Percentiles rank a stretch among this genome's conserved stretches.
These are phyloP conservation scores for Myotis findleyi DNA, from an alignment of 2,797 vertebrate species.

Conservation along the genomic window DNA sequence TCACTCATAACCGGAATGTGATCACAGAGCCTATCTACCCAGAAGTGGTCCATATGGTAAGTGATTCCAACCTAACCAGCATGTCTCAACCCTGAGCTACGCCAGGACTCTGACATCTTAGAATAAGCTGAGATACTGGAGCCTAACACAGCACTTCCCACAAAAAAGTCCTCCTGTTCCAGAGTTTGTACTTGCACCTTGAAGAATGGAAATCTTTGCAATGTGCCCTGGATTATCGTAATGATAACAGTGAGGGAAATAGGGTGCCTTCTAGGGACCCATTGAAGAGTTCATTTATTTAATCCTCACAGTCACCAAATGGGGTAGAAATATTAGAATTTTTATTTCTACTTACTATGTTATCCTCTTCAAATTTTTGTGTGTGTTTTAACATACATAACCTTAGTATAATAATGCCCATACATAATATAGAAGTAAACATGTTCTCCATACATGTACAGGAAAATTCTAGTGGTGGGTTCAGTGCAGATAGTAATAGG, in stretches of 20 bases:
- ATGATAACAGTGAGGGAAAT: neutral
- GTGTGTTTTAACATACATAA: neutral
- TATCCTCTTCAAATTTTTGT: neutral
- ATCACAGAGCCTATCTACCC: slow-evolving; percentile 98
- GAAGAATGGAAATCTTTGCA: neutral
- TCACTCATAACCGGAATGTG: slow-evolving; percentile 97
- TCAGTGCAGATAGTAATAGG: neutral
- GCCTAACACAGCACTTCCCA: neutral
- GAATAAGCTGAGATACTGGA: accelerated
- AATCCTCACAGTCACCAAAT: neutral
- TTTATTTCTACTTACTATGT: neutral
- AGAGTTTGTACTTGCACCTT: accelerated
- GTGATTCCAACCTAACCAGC: slow-evolving; percentile 73
- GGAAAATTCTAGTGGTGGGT: neutral
- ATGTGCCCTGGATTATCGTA: accelerated
- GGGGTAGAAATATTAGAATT: no score
- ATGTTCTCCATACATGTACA: neutral
- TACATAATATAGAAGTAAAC: neutral
- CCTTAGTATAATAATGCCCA: neutral
- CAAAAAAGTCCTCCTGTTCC: no score
- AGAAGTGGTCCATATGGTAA: slow-evolving; percentile 98
- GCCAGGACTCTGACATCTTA: neutral
- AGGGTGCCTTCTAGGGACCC: accelerated
- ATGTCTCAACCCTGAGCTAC: accelerated
- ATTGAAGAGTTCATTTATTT: no score